phyloP scores from a whole-genome alignment of 2,113 vertebrate species.

The Colossoma macropomum region DNA sequence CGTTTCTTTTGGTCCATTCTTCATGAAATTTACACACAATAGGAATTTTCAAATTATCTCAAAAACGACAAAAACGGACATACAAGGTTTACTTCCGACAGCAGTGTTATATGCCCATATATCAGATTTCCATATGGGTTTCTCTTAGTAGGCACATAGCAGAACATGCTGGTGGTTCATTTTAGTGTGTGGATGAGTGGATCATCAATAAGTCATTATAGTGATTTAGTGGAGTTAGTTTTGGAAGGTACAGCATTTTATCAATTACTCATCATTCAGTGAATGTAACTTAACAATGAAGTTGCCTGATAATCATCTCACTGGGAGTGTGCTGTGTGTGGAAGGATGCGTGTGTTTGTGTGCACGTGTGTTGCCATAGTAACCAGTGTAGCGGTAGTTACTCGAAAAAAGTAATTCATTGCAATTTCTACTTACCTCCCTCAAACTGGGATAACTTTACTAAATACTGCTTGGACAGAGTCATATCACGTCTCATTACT shows the following conservation, averaged over 20 bases:
- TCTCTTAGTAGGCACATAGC: not conserved
- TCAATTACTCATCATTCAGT: not conserved
- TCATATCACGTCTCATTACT: too few species aligned
- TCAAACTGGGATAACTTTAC: too few species aligned
- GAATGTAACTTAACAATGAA: not conserved
- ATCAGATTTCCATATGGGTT: not conserved
- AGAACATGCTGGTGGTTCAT: not conserved
- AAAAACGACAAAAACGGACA: too few species aligned
- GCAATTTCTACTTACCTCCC: too few species aligned
- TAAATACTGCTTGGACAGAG: too few species aligned
- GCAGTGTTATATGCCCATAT: too few species aligned
- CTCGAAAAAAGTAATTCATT: too few species aligned
- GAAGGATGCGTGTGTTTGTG: not conserved
- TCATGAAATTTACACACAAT: too few species aligned
- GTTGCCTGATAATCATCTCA: not conserved
- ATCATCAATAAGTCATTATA: not conserved
- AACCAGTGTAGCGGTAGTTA: not conserved
- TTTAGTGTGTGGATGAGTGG: not conserved
- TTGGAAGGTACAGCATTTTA: not conserved
- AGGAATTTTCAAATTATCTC: too few species aligned
- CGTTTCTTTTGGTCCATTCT: too few species aligned
- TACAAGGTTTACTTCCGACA: too few species aligned
- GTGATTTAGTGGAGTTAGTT: not conserved
- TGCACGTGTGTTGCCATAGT: slow-evolving; percentile 11
- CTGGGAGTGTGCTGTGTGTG: not conserved